These are phyloP conservation scores for Hystrix brachyura DNA, from an alignment of 2,113 vertebrate genomes.

Conservation along the genomic window DNA sequence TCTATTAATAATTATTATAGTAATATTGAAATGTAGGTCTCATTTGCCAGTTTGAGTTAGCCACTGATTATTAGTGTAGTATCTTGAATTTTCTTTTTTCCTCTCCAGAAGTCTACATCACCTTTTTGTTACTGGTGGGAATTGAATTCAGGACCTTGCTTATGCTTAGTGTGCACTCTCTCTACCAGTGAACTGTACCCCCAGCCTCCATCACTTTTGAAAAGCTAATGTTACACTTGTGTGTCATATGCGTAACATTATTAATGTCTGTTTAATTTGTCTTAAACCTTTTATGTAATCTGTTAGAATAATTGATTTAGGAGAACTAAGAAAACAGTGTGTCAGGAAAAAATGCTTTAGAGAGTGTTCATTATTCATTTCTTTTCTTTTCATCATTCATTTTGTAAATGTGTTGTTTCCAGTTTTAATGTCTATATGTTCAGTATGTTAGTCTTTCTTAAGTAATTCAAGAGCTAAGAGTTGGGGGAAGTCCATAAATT, in stretches of 20 bases:
- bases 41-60: neutral
- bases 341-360: neutral
- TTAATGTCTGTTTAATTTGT: slow-evolving; percentile 40
- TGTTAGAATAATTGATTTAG: slow-evolving; percentile 36
- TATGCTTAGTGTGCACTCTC: neutral
- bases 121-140: neutral
- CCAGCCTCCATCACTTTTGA: neutral
- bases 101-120: neutral
- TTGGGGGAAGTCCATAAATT: neutral
- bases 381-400: neutral
- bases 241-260: neutral
- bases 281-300: neutral
- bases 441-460: neutral
- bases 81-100: neutral
- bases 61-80: neutral
- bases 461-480: slow-evolving; percentile 11
- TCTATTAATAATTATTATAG: neutral
- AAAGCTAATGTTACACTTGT: slow-evolving; percentile 31
- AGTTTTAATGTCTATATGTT: slow-evolving; percentile 7
- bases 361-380: neutral
- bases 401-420: slow-evolving; percentile 37
- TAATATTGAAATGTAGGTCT: slow-evolving; percentile 45
- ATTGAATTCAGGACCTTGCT: neutral
- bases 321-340: slow-evolving; percentile 3
- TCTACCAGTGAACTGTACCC: no score